Evolutionary conservation across 2,888 invertebrate species (phyloP).

Genomic region (Tiliacea citrago): DNA sequence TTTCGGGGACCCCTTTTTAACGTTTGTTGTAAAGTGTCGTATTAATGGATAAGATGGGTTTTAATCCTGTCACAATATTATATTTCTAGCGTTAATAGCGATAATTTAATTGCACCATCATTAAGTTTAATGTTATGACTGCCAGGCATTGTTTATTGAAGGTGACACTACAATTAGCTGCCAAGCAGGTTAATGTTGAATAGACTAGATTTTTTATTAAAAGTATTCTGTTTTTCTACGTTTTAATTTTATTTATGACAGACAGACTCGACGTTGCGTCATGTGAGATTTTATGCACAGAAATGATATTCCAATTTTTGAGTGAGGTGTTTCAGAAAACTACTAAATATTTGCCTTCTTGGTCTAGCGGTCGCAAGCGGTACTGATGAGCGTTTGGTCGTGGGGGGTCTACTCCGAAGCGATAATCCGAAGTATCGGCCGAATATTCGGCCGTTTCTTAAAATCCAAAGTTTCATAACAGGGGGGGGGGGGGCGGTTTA

Average conservation of each 20-base stretch:
- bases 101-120: background rate
- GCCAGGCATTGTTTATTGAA: slow-evolving; percentile 25
- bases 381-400: background rate
- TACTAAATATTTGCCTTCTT: background rate
- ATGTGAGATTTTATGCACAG: background rate
- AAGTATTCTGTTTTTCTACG: background rate
- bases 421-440: too few relatives aligned
- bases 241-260: background rate
- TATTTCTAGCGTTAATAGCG: background rate
- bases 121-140: slow-evolving; percentile 26
- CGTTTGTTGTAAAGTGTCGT: background rate
- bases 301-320: background rate
- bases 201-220: slow-evolving; percentile 18
- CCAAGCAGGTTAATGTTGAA: background rate
- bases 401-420: too few relatives aligned
- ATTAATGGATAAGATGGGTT: background rate
- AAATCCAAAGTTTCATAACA: too few relatives aligned
- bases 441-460: too few relatives aligned
- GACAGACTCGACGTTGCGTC: background rate
- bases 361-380: background rate
- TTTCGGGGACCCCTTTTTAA: too few relatives aligned
- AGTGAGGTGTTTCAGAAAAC: background rate
- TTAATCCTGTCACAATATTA: background rate
- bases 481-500: too few relatives aligned
- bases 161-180: slow-evolving; percentile 13